These are phyloP conservation scores for Zonotrichia leucophrys DNA, from an alignment of 2,113 vertebrate species.

Conservation along the genomic window DNA sequence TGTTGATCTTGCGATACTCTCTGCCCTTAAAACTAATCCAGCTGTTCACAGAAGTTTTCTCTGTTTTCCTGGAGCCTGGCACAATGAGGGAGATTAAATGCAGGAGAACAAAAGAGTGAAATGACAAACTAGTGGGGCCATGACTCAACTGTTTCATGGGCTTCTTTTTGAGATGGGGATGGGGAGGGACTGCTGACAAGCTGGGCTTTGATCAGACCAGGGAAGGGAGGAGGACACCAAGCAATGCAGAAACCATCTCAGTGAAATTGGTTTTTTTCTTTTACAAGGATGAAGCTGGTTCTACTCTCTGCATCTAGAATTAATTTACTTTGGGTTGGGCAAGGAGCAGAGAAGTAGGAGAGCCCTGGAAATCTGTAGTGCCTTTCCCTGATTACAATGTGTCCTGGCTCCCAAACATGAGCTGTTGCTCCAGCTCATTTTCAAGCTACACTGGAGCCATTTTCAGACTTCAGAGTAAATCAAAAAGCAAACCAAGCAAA, in stretches of 20 bases:
- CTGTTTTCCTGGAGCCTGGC: slow-evolving; percentile 11
- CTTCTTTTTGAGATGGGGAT: background rate
- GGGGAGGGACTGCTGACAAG: background rate
- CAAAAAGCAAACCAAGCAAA: background rate
- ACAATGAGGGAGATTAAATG: background rate
- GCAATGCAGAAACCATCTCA: background rate
- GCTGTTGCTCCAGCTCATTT: background rate
- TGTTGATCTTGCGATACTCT: slow-evolving; percentile 57
- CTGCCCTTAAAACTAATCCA: slow-evolving; percentile 43
- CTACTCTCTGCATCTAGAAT: background rate
- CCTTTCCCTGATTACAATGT: background rate
- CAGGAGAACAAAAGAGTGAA: background rate
- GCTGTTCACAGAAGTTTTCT: slow-evolving; percentile 26
- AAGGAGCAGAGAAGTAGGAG: background rate
- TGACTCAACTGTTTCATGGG: background rate
- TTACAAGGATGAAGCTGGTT: background rate
- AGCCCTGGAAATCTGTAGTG: background rate
- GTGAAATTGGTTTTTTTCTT: background rate
- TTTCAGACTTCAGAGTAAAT: background rate
- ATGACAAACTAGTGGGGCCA: background rate
- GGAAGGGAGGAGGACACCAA: background rate
- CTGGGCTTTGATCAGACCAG: background rate
- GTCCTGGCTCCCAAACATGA: background rate
- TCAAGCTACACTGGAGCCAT: background rate
- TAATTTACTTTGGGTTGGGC: background rate